phyloP scores from a whole-genome alignment of 2,888 invertebrate species.

The Cenopis cana region DNA sequence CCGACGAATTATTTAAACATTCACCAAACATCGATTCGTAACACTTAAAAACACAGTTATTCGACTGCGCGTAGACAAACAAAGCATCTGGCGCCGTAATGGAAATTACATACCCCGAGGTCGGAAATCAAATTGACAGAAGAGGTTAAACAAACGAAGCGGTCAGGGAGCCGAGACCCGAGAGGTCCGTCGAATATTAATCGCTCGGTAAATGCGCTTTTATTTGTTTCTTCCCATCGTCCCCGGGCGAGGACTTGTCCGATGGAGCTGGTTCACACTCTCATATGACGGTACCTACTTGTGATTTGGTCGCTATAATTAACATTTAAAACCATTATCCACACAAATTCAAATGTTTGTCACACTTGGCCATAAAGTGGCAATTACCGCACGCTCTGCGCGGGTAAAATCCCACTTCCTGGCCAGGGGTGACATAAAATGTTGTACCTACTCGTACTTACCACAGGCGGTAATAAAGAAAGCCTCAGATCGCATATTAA shows the following conservation, averaged over 20 bases:
- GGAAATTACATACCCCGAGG: slow-evolving; percentile 83
- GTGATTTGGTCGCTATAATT: slow-evolving; percentile 24
- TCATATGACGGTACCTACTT: not conserved
- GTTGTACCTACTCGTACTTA: no score
- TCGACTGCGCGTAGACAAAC: slow-evolving; percentile 74
- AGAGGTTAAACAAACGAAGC: slow-evolving; percentile 84
- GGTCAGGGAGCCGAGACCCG: slow-evolving; percentile 76
- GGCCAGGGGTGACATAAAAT: no score
- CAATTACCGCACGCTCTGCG: no score
- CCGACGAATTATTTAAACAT: slow-evolving; percentile 42
- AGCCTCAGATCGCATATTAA: no score
- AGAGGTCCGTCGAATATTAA: slow-evolving; percentile 48
- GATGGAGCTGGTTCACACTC: slow-evolving; percentile 27
- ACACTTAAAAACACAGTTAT: slow-evolving; percentile 62
- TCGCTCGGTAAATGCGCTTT: slow-evolving; percentile 47
- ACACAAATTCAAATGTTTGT: no score
- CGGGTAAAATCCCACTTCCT: no score
- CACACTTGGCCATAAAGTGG: no score
- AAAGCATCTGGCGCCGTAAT: slow-evolving; percentile 78
- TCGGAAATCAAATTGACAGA: slow-evolving; percentile 84
- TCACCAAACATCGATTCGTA: slow-evolving; percentile 45
- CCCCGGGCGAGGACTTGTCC: slow-evolving; percentile 15
- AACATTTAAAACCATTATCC: no score
- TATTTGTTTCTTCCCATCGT: slow-evolving; percentile 44
- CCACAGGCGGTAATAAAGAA: no score